A percentile compares a stretch with the other conserved stretches of the same genome.
Conservation (phyloP, 2,888 invertebrate genomes). For the Melanophora roralis region DNA sequence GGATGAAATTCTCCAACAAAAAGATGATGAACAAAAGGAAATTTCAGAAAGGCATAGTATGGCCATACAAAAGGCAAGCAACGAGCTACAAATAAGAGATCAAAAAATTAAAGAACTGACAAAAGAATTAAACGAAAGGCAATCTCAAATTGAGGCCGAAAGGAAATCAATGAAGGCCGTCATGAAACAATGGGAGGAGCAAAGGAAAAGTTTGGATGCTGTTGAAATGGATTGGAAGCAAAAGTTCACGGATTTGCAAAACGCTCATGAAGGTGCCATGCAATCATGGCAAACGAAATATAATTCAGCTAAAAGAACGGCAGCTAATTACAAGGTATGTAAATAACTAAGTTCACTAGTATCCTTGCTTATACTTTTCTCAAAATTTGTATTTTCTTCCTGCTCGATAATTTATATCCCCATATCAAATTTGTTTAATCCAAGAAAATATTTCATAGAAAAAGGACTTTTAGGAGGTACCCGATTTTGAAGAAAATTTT, state of each 20-base stretch:
- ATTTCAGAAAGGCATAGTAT: conserved; percentile 68
- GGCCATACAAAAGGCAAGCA: conserved; percentile 70
- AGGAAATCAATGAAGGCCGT: conserved; percentile 77
- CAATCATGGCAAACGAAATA: conserved; percentile 80
- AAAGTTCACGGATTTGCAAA: conserved; percentile 78
- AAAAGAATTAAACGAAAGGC: conserved; percentile 72
- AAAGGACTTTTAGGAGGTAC: too few relatives aligned
- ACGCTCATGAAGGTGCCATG: conserved; percentile 78
- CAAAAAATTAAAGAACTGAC: conserved; percentile 74
- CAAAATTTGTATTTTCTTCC: too few relatives aligned
- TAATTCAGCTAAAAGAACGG: conserved; percentile 81
- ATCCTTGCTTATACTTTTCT: too few relatives aligned
- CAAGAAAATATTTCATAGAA: too few relatives aligned
- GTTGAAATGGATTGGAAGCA: conserved; percentile 77
- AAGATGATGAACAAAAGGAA: conserved; percentile 67
- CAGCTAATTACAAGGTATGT: conserved; percentile 80
- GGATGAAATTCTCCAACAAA: conserved; percentile 68
- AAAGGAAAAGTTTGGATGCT: conserved; percentile 78
- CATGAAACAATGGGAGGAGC: conserved; percentile 77
- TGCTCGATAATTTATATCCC: too few relatives aligned
- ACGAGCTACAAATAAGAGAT: conserved; percentile 77
- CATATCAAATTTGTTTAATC: too few relatives aligned
- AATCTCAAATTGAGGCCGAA: conserved; percentile 77
- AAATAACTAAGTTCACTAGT: too few relatives aligned
- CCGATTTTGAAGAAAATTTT: too few relatives aligned